A percentile compares a stretch with the other conserved stretches of the same genome.
These are phyloP conservation scores for Aramus guarauna DNA, from an alignment of 2,113 vertebrate genomes.

Conservation along the genomic window DNA sequence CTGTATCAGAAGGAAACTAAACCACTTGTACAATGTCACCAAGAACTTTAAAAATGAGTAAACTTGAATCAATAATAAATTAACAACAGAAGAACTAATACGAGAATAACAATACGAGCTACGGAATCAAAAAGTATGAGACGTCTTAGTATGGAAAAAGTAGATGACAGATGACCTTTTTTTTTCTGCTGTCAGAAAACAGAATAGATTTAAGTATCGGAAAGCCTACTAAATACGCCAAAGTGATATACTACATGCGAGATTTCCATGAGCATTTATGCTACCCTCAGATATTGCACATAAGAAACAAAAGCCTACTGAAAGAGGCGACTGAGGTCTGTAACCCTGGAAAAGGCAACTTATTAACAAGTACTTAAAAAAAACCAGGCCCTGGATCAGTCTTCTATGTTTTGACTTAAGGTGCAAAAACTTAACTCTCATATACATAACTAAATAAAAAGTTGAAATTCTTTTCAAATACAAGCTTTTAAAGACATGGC, in stretches of 20 bases:
- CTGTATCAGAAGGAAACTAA: neutral
- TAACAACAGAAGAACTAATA: neutral
- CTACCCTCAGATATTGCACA: neutral
- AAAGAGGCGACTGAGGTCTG: neutral
- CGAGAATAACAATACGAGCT: neutral
- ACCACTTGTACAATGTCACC: neutral
- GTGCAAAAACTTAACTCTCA: neutral
- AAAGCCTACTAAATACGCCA: neutral
- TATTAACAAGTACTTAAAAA: neutral
- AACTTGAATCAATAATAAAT: neutral
- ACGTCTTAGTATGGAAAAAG: neutral
- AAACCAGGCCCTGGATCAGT: neutral
- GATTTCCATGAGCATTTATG: neutral
- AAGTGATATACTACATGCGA: neutral
- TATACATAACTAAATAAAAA: neutral
- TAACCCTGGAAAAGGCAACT: neutral
- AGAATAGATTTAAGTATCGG: neutral
- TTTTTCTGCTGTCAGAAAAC: neutral
- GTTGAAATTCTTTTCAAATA: neutral
- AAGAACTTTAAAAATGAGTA: neutral
- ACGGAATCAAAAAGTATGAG: neutral
- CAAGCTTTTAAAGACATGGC: neutral
- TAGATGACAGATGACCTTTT: neutral
- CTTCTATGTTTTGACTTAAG: neutral
- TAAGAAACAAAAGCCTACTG: neutral